Evolutionary conservation across 2,888 invertebrate species (phyloP).

Genomic region (Pristionchus maxplancki): DNA sequence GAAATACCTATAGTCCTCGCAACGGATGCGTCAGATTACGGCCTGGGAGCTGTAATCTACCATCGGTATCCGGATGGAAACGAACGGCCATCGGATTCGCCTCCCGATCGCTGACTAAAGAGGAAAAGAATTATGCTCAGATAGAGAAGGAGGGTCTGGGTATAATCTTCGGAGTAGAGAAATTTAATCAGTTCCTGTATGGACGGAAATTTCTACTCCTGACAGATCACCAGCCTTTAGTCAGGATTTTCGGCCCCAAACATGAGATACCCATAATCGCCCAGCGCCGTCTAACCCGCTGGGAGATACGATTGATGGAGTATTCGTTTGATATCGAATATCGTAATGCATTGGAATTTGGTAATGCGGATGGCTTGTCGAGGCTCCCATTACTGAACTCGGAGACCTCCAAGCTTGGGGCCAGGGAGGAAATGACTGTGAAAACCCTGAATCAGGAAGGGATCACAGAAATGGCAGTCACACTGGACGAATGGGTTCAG

Average conservation of each 20-base stretch:
- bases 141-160: conserved; percentile 79
- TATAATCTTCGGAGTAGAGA: conserved; percentile 77
- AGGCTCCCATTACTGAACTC: not conserved
- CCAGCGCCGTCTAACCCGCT: conserved; percentile 77
- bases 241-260: conserved; percentile 75
- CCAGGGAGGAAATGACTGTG: not conserved
- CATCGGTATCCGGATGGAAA: conserved; percentile 65
- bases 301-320: too few species aligned
- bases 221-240: conserved; percentile 80
- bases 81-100: conserved; percentile 65
- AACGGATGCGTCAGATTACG: too few species aligned
- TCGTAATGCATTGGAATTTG: too few species aligned
- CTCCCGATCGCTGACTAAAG: conserved; percentile 60
- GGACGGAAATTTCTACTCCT: conserved; percentile 75
- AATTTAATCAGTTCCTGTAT: conserved; percentile 79
- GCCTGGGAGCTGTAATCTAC: too few species aligned
- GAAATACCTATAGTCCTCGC: too few species aligned
- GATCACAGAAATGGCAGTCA: not conserved
- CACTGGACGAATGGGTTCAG: not conserved
- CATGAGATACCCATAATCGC: conserved; percentile 53
- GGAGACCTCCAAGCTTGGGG: conserved; percentile 75
- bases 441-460: not conserved
- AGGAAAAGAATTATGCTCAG: conserved; percentile 78
- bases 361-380: not conserved
- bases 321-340: conserved; percentile 78